Evolutionary conservation across 2,113 vertebrate genomes (phyloP).

Genomic region (Xenus cinereus): DNA sequence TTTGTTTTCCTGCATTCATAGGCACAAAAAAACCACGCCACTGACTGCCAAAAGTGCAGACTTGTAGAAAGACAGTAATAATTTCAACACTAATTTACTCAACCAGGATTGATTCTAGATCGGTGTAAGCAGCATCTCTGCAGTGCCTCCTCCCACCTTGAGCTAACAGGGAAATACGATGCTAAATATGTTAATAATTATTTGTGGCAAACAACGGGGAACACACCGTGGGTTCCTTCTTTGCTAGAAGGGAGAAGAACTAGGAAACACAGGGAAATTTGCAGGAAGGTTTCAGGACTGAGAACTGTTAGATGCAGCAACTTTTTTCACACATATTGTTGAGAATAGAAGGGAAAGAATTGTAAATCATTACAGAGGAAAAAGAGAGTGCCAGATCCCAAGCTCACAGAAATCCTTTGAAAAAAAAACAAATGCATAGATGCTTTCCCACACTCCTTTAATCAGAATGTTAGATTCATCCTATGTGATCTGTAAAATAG

Average conservation of each 20-base stretch:
- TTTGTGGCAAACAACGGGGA: neutral
- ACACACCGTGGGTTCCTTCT: neutral
- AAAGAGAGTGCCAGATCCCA: neutral
- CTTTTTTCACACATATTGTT: neutral
- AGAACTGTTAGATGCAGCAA: neutral
- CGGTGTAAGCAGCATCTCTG: neutral
- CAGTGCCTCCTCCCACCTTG: neutral
- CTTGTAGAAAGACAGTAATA: neutral
- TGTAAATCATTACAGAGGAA: neutral
- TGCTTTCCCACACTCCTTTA: slow-evolving; percentile 33
- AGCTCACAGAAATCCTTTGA: neutral
- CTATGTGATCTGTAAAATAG: neutral
- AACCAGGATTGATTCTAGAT: neutral
- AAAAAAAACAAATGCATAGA: neutral
- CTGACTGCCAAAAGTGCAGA: neutral
- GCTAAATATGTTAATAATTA: neutral
- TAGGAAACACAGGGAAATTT: neutral
- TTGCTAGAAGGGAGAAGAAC: neutral
- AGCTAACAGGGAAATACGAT: neutral
- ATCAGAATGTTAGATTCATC: neutral
- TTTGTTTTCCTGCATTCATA: neutral
- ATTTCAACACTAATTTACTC: neutral
- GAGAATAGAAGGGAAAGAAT: neutral
- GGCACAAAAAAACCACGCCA: neutral
- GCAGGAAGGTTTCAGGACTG: neutral